Evolutionary conservation across 1,140 invertebrate genomes (phyloP).

Genomic region (Leptopilina boulardi): DNA sequence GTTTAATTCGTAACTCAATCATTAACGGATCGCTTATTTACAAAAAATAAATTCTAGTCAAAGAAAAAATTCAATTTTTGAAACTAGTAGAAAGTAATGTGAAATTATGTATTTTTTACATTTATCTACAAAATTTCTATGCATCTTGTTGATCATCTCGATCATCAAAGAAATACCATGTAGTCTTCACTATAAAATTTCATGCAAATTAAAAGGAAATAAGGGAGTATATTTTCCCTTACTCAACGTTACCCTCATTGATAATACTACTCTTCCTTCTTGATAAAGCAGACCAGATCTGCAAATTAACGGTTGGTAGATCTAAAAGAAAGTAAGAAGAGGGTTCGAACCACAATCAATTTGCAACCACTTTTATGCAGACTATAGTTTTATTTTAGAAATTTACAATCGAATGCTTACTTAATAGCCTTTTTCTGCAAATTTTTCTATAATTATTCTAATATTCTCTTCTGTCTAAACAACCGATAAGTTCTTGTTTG

Average conservation of each 20-base stretch:
- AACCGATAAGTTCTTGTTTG: too few species aligned
- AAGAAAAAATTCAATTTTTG: constrained; percentile 1
- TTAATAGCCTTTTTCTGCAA: too few species aligned
- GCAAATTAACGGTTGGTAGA: constrained; percentile 58
- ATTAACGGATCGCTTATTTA: constrained; percentile 18
- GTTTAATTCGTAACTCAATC: constrained; percentile 27
- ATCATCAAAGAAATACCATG: constrained; percentile 55
- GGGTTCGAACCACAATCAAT: constrained; percentile 42
- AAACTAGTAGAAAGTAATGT: constrained; percentile 10
- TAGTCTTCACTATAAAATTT: constrained; percentile 56
- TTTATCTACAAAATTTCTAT: too few species aligned
- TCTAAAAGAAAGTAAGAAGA: constrained; percentile 63
- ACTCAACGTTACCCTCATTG: constrained; percentile 48
- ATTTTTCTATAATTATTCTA: too few species aligned
- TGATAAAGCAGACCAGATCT: constrained; percentile 59
- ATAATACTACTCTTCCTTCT: constrained; percentile 58
- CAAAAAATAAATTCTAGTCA: constrained; percentile 2
- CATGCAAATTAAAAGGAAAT: constrained; percentile 64
- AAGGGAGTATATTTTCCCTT: constrained; percentile 61
- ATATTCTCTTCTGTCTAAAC: too few species aligned
- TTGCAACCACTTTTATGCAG: constrained; percentile 8
- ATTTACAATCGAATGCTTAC: constrained; percentile 19
- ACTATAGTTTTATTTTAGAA: constrained; percentile 37
- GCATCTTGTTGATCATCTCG: background rate
- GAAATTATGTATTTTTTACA: background rate